A percentile compares a stretch with the other conserved stretches of the same genome.
Conservation (phyloP, 1,140 invertebrate genomes). For the Hyphantria cunea region DNA sequence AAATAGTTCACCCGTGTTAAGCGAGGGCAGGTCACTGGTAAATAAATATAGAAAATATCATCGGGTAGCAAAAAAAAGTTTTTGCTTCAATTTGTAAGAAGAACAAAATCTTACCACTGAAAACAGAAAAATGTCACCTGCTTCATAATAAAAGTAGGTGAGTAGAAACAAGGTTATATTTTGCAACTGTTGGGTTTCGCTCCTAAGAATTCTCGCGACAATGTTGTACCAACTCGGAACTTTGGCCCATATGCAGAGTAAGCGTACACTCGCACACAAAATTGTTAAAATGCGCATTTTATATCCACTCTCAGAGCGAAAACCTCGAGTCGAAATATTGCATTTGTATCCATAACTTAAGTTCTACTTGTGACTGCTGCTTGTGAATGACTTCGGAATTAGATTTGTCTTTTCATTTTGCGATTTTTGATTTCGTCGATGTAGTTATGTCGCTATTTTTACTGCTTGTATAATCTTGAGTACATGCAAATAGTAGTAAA, state of each 20-base stretch:
- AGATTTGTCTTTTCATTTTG: not conserved
- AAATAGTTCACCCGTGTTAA: too few species aligned
- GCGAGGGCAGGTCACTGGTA: too few species aligned
- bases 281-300: slow-evolving; percentile 9
- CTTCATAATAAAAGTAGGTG: slow-evolving; percentile 13
- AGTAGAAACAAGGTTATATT: slow-evolving; percentile 32
- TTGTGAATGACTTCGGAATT: too few species aligned
- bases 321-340: not conserved
- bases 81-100: not conserved
- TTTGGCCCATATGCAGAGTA: slow-evolving; percentile 30
- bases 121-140: slow-evolving; percentile 5
- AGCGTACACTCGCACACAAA: slow-evolving; percentile 24
- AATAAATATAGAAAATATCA: too few species aligned
- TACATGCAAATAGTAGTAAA: too few species aligned
- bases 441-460: too few species aligned
- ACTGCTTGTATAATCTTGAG: too few species aligned
- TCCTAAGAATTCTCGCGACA: slow-evolving; percentile 28
- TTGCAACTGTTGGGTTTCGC: slow-evolving; percentile 27
- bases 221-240: slow-evolving; percentile 29
- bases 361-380: too few species aligned
- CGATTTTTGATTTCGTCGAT: too few species aligned
- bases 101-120: not conserved
- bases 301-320: not conserved
- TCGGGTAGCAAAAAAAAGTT: too few species aligned
- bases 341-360: not conserved